Evolutionary conservation across 1,140 invertebrate genomes (phyloP).

Genomic region (Drosophila watanabei): DNA sequence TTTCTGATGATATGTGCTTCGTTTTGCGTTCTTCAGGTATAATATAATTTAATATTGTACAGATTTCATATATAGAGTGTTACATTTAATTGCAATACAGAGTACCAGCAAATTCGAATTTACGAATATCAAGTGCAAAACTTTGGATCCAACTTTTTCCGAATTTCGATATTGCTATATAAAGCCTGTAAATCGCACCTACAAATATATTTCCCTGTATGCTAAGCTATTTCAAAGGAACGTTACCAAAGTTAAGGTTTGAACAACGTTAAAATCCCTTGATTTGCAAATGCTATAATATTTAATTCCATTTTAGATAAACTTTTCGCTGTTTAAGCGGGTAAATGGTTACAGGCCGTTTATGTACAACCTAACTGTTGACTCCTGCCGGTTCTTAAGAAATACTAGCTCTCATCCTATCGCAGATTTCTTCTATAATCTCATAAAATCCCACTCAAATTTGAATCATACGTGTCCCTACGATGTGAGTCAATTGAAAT

Average conservation of each 20-base stretch:
- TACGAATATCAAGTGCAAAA: constrained; percentile 16
- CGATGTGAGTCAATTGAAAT: not conserved
- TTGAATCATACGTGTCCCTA: constrained; percentile 14
- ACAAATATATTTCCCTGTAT: constrained; percentile 14
- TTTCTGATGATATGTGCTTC: not conserved
- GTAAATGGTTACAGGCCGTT: constrained; percentile 5
- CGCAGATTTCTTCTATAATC: not conserved
- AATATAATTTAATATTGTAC: not conserved
- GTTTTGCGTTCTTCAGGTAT: not conserved
- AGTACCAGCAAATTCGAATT: constrained; percentile 8
- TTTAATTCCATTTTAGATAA: constrained; percentile 4
- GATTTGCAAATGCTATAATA: too few species aligned
- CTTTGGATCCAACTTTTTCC: not conserved
- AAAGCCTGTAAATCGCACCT: constrained; percentile 29
- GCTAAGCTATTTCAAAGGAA: not conserved
- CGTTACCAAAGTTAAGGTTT: constrained; percentile 9
- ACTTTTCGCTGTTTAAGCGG: constrained; percentile 5
- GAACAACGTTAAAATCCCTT: not conserved
- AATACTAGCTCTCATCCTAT: not conserved
- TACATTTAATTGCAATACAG: not conserved
- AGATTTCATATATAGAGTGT: too few species aligned
- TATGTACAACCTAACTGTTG: constrained; percentile 1
- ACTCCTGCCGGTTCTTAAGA: not conserved
- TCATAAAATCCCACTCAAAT: not conserved
- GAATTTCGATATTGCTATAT: constrained; percentile 22